Evolutionary conservation across 2,113 vertebrate genomes (phyloP).

Genomic region (Prionailurus bengalensis): DNA sequence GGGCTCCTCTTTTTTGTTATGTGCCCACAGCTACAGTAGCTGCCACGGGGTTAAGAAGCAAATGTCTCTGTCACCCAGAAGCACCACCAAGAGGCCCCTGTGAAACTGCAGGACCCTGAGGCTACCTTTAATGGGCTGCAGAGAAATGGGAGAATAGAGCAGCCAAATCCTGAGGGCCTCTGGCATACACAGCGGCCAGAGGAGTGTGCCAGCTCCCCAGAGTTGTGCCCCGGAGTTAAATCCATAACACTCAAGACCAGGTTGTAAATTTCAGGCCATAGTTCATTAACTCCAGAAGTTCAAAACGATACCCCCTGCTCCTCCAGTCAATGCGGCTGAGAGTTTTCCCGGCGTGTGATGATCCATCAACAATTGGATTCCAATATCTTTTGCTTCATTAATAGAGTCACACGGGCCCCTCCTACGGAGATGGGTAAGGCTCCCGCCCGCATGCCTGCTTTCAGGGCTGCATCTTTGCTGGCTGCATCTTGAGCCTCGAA

Average conservation of each 20-base stretch:
- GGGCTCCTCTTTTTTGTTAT: neutral
- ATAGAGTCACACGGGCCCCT: constrained; percentile 49
- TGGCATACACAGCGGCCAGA: neutral
- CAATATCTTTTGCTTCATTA: constrained; percentile 80
- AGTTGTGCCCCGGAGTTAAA: constrained; percentile 7
- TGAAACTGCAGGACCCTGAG: neutral
- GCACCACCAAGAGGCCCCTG: neutral
- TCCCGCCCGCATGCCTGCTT: neutral
- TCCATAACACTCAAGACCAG: constrained; percentile 75
- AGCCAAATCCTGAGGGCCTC: neutral
- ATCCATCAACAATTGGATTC: constrained; percentile 84
- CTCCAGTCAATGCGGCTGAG: constrained; percentile 78
- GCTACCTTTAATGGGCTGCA: neutral
- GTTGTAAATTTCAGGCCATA: constrained; percentile 80
- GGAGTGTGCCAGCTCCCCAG: neutral
- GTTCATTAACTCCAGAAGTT: constrained; percentile 85
- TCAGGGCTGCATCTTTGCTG: neutral
- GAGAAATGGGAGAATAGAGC: neutral
- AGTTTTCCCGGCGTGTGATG: constrained; percentile 75
- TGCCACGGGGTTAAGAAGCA: neutral
- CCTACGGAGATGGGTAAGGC: neutral
- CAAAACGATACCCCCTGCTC: constrained; percentile 79
- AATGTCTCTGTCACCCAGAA: neutral
- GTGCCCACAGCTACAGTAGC: neutral
- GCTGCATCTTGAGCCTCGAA: neutral